phyloP scores from a whole-genome alignment of 2,888 invertebrate genomes.

The Pachymerium ferrugineum region DNA sequence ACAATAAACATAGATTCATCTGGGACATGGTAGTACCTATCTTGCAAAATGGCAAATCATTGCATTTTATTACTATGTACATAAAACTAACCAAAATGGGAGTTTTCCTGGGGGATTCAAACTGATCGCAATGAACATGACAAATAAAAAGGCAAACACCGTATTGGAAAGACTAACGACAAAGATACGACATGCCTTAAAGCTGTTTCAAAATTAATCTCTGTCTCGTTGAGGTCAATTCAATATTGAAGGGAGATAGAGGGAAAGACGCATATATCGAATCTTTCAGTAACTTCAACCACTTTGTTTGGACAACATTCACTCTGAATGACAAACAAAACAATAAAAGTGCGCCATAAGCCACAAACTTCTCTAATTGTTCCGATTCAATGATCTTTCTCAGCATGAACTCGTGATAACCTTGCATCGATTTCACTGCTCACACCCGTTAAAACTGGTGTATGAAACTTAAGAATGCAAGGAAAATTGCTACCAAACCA shows the following conservation, averaged over 20 bases:
- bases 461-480: background rate
- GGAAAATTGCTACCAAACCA: background rate
- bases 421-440: background rate
- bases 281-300: background rate
- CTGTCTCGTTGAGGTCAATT: background rate
- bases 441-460: too few species aligned
- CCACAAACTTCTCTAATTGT: background rate
- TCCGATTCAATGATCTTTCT: background rate
- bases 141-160: background rate
- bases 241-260: background rate
- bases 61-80: background rate
- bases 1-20: too few species aligned
- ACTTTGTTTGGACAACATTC: background rate
- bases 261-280: too few species aligned
- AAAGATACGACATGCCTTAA: background rate
- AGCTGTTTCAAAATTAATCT: conserved; percentile 9
- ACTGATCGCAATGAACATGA: background rate
- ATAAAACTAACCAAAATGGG: too few species aligned
- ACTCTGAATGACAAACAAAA: background rate
- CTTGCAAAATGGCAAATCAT: background rate
- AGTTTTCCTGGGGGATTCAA: background rate
- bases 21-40: background rate
- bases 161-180: background rate
- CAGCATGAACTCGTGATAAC: conserved; percentile 2
- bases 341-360: background rate